phyloP scores from a whole-genome alignment of 1,140 invertebrate species.

The Schmidtea mediterranea region DNA sequence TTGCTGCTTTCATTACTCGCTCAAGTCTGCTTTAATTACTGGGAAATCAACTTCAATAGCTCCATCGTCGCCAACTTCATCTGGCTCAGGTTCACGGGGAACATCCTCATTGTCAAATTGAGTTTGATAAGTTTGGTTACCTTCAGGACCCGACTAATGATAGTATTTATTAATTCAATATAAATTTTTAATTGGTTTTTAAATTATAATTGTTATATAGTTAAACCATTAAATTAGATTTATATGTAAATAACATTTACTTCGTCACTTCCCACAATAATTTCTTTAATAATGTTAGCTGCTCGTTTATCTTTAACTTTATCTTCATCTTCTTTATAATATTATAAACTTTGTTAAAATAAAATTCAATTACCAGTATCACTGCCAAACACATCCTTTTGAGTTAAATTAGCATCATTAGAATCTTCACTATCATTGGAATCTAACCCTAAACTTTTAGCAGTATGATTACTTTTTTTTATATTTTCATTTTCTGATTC shows the following conservation, averaged over 20 bases:
- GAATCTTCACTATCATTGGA: too few species aligned
- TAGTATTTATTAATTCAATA: too few species aligned
- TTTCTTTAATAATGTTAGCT: neutral
- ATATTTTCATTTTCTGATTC: too few species aligned
- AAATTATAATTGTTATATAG: too few species aligned
- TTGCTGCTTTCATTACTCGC: neutral
- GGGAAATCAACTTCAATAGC: slow-evolving; percentile 5
- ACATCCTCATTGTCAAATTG: neutral
- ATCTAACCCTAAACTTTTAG: too few species aligned
- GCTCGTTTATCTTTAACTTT: neutral
- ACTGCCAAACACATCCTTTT: slow-evolving; percentile 5
- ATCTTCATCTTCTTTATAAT: neutral
- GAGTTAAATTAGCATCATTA: neutral
- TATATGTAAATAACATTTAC: neutral
- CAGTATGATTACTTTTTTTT: too few species aligned
- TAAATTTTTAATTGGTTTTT: too few species aligned
- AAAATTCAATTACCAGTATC: neutral
- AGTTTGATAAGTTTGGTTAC: too few species aligned
- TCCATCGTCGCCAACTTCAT: neutral
- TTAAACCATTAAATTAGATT: too few species aligned
- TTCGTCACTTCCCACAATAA: neutral
- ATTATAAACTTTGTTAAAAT: neutral
- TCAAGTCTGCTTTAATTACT: slow-evolving; percentile 1
- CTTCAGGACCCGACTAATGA: too few species aligned
- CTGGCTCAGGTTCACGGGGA: neutral